phyloP scores from a whole-genome alignment of 2,797 vertebrate genomes.

The Rhyacichthys aspro region DNA sequence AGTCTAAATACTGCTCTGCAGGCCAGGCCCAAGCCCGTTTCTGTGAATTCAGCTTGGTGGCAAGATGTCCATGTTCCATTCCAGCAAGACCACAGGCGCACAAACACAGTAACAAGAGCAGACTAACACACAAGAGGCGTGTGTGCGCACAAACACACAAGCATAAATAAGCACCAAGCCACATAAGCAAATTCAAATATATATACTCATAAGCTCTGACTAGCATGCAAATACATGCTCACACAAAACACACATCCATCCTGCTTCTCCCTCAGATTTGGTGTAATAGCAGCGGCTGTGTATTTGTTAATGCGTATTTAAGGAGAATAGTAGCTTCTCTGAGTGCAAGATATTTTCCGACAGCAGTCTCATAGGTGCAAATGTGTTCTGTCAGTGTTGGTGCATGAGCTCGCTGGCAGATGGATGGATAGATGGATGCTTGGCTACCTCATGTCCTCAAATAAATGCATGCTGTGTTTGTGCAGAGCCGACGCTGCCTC shows the following conservation, averaged over 20 bases:
- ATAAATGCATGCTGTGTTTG: conserved; percentile 55
- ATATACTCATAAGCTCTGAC: conserved; percentile 42
- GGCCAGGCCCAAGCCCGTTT: conserved; percentile 71
- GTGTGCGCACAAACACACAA: conserved; percentile 48
- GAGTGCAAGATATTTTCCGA: conserved; percentile 48
- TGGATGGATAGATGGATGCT: conserved; percentile 46
- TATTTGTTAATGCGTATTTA: conserved; percentile 48
- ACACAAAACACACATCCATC: conserved; percentile 33
- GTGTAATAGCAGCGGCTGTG: conserved; percentile 45
- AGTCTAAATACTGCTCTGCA: conserved; percentile 74
- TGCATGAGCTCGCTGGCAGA: conserved; percentile 35
- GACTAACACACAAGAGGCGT: conserved; percentile 59
- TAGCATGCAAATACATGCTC: conserved; percentile 53
- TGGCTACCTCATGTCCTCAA: conserved; percentile 52
- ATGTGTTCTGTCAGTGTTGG: conserved; percentile 44
- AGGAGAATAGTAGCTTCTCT: conserved; percentile 31
- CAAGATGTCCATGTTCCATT: conserved; percentile 76
- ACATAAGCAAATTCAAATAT: conserved; percentile 65
- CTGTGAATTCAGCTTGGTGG: conserved; percentile 74
- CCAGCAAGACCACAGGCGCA: conserved; percentile 69
- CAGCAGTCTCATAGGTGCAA: conserved; percentile 49
- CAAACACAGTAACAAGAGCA: conserved; percentile 72
- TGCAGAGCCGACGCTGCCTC: conserved; percentile 20
- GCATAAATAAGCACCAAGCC: conserved; percentile 70
- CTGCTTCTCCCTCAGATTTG: conserved; percentile 29